These are phyloP conservation scores for Tonatia bakeri DNA, from an alignment of 2,113 vertebrate genomes.

Conservation along the genomic window DNA sequence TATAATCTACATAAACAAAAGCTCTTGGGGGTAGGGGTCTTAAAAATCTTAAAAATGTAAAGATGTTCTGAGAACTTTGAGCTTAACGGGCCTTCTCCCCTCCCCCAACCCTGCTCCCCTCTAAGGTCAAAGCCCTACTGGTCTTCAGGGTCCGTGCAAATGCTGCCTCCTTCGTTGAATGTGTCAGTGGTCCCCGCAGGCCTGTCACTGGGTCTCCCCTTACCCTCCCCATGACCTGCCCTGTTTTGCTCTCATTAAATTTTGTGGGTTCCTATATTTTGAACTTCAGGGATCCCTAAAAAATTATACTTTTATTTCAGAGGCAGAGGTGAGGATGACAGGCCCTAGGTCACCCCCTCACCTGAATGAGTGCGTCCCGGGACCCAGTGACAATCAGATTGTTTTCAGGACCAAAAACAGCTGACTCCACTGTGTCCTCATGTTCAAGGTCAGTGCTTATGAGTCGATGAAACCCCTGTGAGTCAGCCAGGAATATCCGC, in stretches of 20 bases:
- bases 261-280: background rate
- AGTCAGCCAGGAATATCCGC: conserved; percentile 74
- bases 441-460: conserved; percentile 76
- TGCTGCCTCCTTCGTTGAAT: background rate
- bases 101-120: background rate
- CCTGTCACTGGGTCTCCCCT: background rate
- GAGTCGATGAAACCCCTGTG: conserved; percentile 74
- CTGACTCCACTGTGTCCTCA: conserved; percentile 77
- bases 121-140: background rate
- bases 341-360: background rate
- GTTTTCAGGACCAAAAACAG: conserved; percentile 73
- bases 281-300: background rate
- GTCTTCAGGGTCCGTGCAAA: background rate
- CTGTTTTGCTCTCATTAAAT: background rate
- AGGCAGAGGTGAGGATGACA: background rate
- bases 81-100: background rate
- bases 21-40: background rate
- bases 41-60: background rate
- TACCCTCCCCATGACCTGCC: background rate
- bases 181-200: background rate
- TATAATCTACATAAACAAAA: background rate
- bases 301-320: background rate
- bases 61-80: background rate
- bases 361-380: conserved; percentile 83
- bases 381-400: conserved; percentile 80